A percentile compares a stretch with the other conserved stretches of the same genome.
These are phyloP conservation scores for Ectropis crepuscularia DNA, from an alignment of 2,888 invertebrate genomes.

Conservation along the genomic window DNA sequence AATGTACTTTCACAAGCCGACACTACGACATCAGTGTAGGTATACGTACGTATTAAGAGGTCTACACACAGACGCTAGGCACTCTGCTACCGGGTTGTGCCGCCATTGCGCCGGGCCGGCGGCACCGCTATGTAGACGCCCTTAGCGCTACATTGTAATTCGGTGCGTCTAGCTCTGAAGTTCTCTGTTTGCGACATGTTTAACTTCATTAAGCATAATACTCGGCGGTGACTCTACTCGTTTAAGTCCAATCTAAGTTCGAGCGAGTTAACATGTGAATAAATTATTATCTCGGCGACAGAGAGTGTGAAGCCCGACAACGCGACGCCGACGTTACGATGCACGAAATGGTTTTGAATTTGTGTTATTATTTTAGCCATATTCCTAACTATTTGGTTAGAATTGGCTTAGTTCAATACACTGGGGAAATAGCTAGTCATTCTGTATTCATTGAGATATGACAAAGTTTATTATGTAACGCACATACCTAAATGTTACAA, in stretches of 20 bases:
- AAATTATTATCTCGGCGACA: constrained; percentile 80
- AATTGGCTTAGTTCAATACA: constrained; percentile 32
- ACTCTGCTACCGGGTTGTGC: no score
- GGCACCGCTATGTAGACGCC: constrained; percentile 30
- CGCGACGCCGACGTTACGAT: constrained; percentile 31
- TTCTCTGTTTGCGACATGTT: constrained; percentile 75
- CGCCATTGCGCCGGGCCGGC: no score
- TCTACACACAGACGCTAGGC: no score
- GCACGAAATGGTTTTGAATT: constrained; percentile 50
- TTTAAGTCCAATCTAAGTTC: constrained; percentile 85
- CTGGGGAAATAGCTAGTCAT: constrained; percentile 29
- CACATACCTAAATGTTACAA: constrained; percentile 12
- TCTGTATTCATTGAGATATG: constrained; percentile 33
- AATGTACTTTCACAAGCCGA: no score
- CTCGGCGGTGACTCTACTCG: constrained; percentile 75
- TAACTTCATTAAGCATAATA: constrained; percentile 83
- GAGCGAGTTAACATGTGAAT: constrained; percentile 80
- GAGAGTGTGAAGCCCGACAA: constrained; percentile 54
- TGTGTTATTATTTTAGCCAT: constrained; percentile 39
- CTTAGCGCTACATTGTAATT: constrained; percentile 58
- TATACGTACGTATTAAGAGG: no score
- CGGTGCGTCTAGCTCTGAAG: constrained; percentile 59
- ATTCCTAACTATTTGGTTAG: constrained; percentile 35
- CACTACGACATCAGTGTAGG: no score
- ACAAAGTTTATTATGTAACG: constrained; percentile 24